phyloP scores from a whole-genome alignment of 2,113 vertebrate genomes.

The Narcine bancroftii region DNA sequence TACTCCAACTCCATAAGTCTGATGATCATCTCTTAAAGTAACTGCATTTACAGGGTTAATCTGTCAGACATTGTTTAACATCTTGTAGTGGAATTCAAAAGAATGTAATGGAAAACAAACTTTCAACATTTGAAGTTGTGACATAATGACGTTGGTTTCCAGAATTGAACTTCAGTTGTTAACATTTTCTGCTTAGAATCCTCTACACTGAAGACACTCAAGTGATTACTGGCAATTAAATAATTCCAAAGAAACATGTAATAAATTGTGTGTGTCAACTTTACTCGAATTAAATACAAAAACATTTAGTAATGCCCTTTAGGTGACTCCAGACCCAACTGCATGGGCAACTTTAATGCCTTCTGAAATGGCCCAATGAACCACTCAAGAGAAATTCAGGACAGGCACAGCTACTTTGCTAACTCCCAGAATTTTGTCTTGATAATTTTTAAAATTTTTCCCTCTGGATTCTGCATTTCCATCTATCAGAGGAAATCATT shows the following conservation, averaged over 20 bases:
- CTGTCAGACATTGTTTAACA: neutral
- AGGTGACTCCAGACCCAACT: no score
- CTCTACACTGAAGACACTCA: neutral
- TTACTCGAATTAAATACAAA: no score
- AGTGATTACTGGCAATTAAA: neutral
- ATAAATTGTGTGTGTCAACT: neutral
- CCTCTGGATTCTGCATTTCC: neutral
- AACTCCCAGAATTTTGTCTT: neutral
- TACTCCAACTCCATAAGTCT: no score
- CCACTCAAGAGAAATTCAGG: no score
- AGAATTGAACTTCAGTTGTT: neutral
- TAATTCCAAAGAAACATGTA: neutral
- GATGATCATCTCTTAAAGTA: no score
- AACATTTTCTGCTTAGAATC: neutral
- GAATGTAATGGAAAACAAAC: neutral
- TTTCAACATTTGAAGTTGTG: neutral
- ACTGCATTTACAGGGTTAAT: neutral
- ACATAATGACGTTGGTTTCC: neutral
- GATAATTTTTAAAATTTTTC: slow-evolving; percentile 5
- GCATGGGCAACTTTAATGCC: no score
- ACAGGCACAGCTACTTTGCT: neutral
- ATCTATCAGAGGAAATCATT: neutral
- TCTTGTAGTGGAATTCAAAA: neutral
- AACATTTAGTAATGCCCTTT: no score
- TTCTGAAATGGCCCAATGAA: no score